phyloP scores from a whole-genome alignment of 2,888 invertebrate genomes.

The Keiferia lycopersicella region DNA sequence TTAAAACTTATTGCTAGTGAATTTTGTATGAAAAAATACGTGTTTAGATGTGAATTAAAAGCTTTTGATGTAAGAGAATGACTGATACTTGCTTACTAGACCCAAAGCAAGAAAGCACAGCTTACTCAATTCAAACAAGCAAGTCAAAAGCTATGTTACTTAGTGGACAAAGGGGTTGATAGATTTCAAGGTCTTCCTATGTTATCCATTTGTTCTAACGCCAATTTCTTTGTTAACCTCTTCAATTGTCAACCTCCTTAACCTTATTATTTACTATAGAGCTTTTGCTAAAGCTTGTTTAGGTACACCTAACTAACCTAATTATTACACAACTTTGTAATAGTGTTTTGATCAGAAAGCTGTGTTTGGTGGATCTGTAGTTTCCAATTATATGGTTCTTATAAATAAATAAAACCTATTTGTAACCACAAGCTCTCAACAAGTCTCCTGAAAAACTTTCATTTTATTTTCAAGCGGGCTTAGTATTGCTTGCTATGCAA shows the following conservation, averaged over 20 bases:
- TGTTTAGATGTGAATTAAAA: background rate
- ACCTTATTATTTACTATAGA: background rate
- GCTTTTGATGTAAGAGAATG: background rate
- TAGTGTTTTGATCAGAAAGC: too few species aligned
- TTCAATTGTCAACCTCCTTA: background rate
- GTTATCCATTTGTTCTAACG: background rate
- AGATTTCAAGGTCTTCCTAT: constrained; percentile 3
- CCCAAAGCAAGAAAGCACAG: background rate
- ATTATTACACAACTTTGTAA: too few species aligned
- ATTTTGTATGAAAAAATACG: constrained; percentile 7
- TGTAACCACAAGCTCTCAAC: too few species aligned
- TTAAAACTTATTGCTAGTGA: constrained; percentile 24
- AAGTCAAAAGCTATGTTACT: background rate
- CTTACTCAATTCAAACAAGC: background rate
- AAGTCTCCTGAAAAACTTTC: too few species aligned
- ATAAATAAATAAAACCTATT: too few species aligned
- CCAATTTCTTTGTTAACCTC: background rate
- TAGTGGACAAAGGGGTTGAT: constrained; percentile 9
- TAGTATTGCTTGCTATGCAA: too few species aligned
- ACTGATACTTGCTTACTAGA: background rate
- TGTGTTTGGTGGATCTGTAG: too few species aligned
- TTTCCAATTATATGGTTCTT: too few species aligned
- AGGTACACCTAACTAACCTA: background rate
- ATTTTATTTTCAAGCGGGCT: too few species aligned
- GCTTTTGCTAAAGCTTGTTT: background rate